Conservation (phyloP, 1,140 invertebrate genomes). For the Rhopalosiphum maidis region DNA sequence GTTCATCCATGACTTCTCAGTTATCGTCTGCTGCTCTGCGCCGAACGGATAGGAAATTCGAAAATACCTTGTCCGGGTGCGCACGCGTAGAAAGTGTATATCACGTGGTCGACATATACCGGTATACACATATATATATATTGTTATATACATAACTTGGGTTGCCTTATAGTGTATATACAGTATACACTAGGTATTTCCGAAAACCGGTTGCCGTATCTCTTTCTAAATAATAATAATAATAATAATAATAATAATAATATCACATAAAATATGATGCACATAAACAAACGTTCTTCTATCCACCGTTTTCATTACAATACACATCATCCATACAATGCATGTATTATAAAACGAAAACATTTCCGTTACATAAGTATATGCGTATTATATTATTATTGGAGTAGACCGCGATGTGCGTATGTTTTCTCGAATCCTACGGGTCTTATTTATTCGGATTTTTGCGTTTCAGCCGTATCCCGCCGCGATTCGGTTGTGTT, state of each 20-base stretch:
- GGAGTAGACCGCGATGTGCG: no score
- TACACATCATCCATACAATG: background rate
- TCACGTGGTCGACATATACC: background rate
- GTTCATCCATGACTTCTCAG: background rate
- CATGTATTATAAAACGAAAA: slow-evolving; percentile 22
- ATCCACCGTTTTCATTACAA: background rate
- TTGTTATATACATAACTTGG: background rate
- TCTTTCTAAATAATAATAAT: background rate
- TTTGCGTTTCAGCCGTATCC: background rate
- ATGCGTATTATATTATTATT: background rate
- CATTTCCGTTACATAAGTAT: background rate
- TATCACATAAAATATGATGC: background rate
- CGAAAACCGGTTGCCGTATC: slow-evolving; percentile 23
- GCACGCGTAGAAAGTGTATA: slow-evolving; percentile 38
- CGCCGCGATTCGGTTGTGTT: background rate
- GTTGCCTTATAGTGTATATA: background rate
- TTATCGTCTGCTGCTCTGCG: background rate
- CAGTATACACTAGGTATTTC: background rate
- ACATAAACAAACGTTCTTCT: slow-evolving; percentile 38
- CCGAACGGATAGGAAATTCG: background rate
- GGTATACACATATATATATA: background rate
- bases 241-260: background rate
- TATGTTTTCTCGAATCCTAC: background rate
- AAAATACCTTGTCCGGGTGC: slow-evolving; percentile 19
- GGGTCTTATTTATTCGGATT: background rate